phyloP scores from a whole-genome alignment of 2,888 invertebrate genomes.

The Macaria notata region DNA sequence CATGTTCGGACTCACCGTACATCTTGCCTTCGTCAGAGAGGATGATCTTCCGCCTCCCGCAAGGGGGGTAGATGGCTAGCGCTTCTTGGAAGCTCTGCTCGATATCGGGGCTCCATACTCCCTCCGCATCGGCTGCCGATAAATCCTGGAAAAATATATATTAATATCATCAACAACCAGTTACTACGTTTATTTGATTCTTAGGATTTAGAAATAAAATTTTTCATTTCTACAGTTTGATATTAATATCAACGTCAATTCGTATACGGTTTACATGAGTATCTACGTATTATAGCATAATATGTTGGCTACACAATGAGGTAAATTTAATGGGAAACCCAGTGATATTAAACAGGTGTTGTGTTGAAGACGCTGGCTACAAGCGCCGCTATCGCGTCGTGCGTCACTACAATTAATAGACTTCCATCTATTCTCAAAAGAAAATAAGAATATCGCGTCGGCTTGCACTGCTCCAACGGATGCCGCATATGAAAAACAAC shows the following conservation, averaged over 20 bases:
- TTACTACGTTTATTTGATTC: too few species aligned
- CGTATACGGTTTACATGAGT: neutral
- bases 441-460: conserved; percentile 73
- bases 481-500: conserved; percentile 59
- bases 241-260: too few species aligned
- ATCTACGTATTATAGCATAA: conserved; percentile 2
- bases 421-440: conserved; percentile 72
- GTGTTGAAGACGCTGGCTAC: conserved; percentile 44
- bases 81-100: conserved; percentile 99
- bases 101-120: conserved; percentile 99
- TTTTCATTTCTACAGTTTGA: too few species aligned
- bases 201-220: too few species aligned
- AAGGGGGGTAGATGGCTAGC: conserved; percentile 99
- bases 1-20: conserved; percentile 95
- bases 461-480: conserved; percentile 48
- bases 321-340: conserved; percentile 13
- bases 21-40: conserved; percentile 99
- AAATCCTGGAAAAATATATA: conserved; percentile 85
- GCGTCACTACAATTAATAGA: conserved; percentile 79
- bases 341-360: conserved; percentile 57
- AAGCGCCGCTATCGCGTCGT: conserved; percentile 46
- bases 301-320: conserved; percentile 4
- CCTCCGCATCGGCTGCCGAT: conserved; percentile 98
- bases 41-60: conserved; percentile 99
- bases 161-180: neutral